Conservation (phyloP, 2,797 vertebrate genomes). For the Sorex maritimensis region DNA sequence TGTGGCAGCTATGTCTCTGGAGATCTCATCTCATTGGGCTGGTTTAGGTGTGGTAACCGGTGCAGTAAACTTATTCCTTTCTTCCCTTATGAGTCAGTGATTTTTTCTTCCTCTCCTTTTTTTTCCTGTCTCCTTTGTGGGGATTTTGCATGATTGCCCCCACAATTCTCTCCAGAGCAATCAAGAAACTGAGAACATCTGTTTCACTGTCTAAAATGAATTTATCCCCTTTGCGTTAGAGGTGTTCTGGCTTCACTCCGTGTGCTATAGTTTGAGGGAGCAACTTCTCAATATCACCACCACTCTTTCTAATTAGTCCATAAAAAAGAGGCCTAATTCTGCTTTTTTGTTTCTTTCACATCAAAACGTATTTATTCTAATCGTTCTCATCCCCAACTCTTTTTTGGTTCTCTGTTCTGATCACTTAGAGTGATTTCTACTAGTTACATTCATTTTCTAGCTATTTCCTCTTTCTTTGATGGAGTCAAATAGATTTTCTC, state of each 20-base stretch:
- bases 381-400: neutral
- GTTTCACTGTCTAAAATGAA: neutral
- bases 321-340: neutral
- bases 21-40: neutral
- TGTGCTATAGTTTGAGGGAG: neutral
- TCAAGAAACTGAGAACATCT: conserved; percentile 18
- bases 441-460: conserved; percentile 2
- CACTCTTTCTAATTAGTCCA: neutral
- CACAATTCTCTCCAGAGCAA: neutral
- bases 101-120: neutral
- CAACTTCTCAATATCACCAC: neutral
- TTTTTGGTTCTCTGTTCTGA: neutral
- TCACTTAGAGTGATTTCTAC: conserved; percentile 27
- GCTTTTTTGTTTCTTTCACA: neutral
- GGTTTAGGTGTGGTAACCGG: conserved; percentile 31
- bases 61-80: neutral
- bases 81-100: conserved; percentile 33
- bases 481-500: conserved; percentile 62
- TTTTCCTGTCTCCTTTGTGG: neutral
- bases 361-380: conserved; percentile 3
- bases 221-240: neutral
- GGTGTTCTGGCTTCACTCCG: conserved; percentile 17
- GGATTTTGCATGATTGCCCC: neutral
- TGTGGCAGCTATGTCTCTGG: neutral
- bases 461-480: conserved; percentile 31